Evolutionary conservation across 2,888 invertebrate genomes (phyloP), one percentile per base, ranked within the genome.

Genomic region (Lepidochrysops patricia): DNA sequence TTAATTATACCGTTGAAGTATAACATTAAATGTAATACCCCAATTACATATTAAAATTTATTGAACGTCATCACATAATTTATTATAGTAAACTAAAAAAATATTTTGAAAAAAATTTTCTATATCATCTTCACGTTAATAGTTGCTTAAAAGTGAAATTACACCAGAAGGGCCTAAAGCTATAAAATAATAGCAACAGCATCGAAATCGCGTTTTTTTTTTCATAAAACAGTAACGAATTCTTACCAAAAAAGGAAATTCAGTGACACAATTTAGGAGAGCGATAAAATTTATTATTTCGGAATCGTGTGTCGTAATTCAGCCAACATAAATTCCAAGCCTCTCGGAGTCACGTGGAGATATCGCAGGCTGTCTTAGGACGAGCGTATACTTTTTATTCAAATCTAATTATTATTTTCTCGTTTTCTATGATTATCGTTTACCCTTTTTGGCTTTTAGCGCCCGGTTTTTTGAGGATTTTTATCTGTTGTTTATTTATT

Each of bases 211-310:
- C 15, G 54, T 19, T 1, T 54, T 6, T 1, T 54, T 6, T 54
- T 32, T 54, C 54, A 54, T 54, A 32, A 19, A 54, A 29, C 32
- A 15, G 54, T 54, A 54, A 54, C 54, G 54, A 54, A 54, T 54
- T 54, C 29, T 32, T 32, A 54, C 54, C 32, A 32, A 54, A 19
- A 54, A 19, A 54, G 32, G 54, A 54, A 63, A 62, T 60, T 61
- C 63, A 43, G 58, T 57, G 60, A 66, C 48, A 62, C 65, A 65
- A 65, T 65, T 62, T 62, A 64, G 60, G 63, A 60, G 60, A 62
- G 61, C 64, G 61, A 64, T 66, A 64, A 66, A 68, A 65, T 65
- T 63, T 67, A 66, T 67, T 63, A 64, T 60, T 62, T 63, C 59
- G 59, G 61, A 66, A 66, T 67, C 62, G 65, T 63, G 61, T 60